A percentile compares a stretch with the other conserved stretches of the same genome.
Conservation (phyloP, 2,888 invertebrate species). For the Terebella lapidaria region DNA sequence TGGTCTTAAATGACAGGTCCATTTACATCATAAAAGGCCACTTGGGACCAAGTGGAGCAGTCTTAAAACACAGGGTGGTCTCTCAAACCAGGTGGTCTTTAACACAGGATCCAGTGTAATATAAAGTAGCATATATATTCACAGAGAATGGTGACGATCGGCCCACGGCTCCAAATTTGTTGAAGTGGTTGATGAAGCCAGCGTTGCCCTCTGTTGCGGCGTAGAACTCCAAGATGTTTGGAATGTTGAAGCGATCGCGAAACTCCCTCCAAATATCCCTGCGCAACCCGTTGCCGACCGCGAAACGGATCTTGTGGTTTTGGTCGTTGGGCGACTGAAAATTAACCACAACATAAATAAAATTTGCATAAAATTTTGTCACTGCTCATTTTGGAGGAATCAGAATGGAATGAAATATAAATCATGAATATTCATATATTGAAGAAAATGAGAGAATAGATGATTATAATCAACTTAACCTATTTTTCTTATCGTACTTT, state of each 20-base stretch:
- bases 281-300: slow-evolving; percentile 87
- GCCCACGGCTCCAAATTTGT: slow-evolving; percentile 56
- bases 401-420: not conserved
- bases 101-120: too few relatives aligned
- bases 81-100: too few relatives aligned
- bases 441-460: not conserved
- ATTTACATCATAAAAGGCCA: too few relatives aligned
- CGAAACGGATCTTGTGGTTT: slow-evolving; percentile 60
- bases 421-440: not conserved
- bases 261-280: slow-evolving; percentile 91
- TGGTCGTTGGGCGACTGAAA: not conserved
- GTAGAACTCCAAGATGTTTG: slow-evolving; percentile 83
- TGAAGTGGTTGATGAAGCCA: slow-evolving; percentile 89
- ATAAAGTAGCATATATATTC: too few relatives aligned
- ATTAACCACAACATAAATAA: not conserved
- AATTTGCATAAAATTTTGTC: not conserved
- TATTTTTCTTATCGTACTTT: slow-evolving; percentile 28
- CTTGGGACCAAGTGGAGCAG: too few relatives aligned
- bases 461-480: too few relatives aligned
- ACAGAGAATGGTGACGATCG: slow-evolving; percentile 35
- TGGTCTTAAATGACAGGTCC: too few relatives aligned
- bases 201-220: slow-evolving; percentile 96
- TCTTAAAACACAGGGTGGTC: too few relatives aligned
- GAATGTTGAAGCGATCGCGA: slow-evolving; percentile 76
- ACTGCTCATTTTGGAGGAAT: not conserved